These are phyloP conservation scores for Astropecten irregularis DNA, from an alignment of 53 echinoderm and acorn worm species.

Conservation along the genomic window DNA sequence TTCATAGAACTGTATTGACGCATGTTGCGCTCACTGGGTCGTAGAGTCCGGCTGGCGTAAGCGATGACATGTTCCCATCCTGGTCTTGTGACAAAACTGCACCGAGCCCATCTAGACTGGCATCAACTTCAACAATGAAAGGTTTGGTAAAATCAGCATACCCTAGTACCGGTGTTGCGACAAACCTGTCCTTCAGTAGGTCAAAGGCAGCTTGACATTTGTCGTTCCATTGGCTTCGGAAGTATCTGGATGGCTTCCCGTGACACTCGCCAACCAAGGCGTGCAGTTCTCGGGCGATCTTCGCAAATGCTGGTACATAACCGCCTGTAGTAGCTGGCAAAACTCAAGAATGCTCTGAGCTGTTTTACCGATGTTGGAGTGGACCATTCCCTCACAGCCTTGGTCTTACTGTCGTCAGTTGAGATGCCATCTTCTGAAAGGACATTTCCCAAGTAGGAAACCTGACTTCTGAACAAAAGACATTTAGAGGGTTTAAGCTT, in stretches of 20 bases:
- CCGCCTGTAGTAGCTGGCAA: slow-evolving; percentile 12
- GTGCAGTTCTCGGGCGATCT: no score
- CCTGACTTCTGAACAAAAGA: neutral
- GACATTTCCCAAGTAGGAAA: neutral
- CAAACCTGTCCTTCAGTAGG: neutral
- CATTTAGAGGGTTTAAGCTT: neutral
- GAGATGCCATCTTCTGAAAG: neutral
- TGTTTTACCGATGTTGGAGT: neutral
- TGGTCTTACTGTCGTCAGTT: slow-evolving; percentile 4
- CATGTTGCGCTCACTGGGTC: slow-evolving; percentile 60
- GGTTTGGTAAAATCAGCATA: slow-evolving; percentile 41
- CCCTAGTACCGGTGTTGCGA: slow-evolving; percentile 33
- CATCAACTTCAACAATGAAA: slow-evolving; percentile 57
- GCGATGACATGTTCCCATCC: slow-evolving; percentile 27
- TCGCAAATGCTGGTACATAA: no score
- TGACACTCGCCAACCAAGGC: no score
- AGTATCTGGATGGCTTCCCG: no score
- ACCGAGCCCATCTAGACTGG: slow-evolving; percentile 55
- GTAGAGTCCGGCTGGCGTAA: slow-evolving; percentile 61
- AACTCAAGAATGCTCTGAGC: neutral
- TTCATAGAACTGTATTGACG: slow-evolving; percentile 63
- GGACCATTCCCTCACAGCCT: neutral
- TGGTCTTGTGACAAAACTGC: slow-evolving; percentile 60
- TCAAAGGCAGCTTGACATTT: slow-evolving; percentile 13
- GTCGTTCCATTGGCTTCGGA: no score